Evolutionary conservation across 2,113 vertebrate genomes (phyloP).

Genomic region (Noturus placidus): DNA sequence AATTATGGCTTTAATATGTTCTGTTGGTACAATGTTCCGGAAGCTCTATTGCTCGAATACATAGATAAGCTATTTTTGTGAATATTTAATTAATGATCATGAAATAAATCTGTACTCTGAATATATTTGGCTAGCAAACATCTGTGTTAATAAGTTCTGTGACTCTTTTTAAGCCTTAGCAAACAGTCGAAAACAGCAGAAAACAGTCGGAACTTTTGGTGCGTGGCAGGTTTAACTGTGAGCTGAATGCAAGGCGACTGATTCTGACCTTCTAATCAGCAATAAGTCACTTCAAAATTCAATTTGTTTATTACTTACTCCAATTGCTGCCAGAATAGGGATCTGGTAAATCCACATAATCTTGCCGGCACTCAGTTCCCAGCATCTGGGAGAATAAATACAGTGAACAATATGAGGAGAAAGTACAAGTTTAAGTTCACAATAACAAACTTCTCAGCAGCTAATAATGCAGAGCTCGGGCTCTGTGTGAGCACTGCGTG

Average conservation of each 20-base stretch:
- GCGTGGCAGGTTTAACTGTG: background rate
- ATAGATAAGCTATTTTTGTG: background rate
- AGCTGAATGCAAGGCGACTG: background rate
- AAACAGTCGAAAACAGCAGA: background rate
- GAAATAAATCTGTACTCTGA: background rate
- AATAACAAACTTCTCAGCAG: background rate
- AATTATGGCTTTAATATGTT: background rate
- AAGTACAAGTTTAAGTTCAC: background rate
- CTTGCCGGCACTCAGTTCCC: conserved; percentile 83
- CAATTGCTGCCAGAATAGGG: conserved; percentile 84
- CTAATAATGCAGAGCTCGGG: background rate
- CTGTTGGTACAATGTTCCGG: background rate
- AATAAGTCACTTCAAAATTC: background rate
- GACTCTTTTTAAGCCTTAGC: background rate
- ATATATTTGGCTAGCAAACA: background rate
- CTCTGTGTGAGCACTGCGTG: background rate
- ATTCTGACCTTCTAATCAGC: background rate
- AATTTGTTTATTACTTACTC: conserved; percentile 69
- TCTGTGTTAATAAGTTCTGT: background rate
- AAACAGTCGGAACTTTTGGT: background rate
- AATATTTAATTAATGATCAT: background rate
- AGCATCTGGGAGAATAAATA: conserved; percentile 73
- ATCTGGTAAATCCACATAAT: conserved; percentile 89
- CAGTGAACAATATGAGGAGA: background rate
- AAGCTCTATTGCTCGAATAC: background rate